Conservation (phyloP, 2,797 vertebrate genomes). For the Phataginus tetradactyla region DNA sequence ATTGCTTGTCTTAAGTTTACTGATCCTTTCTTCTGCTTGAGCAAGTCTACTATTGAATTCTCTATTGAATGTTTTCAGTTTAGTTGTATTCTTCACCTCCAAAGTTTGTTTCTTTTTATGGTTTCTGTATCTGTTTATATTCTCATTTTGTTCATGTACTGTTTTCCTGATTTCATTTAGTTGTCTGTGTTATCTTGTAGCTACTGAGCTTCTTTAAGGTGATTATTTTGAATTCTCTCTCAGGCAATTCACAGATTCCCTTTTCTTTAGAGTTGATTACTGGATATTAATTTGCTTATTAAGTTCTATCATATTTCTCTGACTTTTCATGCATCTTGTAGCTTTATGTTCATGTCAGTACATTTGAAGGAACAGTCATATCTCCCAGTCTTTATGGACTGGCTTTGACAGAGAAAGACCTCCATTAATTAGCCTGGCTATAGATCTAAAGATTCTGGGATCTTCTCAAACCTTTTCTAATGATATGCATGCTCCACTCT, state of each 20-base stretch:
- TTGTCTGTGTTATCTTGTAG: background rate
- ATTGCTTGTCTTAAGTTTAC: background rate
- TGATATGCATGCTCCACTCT: background rate
- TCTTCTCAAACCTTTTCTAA: background rate
- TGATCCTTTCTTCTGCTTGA: background rate
- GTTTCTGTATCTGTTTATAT: background rate
- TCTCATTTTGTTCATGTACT: background rate
- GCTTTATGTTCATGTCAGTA: background rate
- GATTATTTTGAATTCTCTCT: background rate
- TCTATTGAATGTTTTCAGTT: background rate
- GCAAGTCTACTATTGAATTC: background rate
- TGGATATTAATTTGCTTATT: background rate
- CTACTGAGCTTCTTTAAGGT: background rate
- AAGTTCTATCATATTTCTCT: background rate
- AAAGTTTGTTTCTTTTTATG: background rate
- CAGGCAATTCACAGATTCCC: background rate
- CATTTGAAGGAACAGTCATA: background rate
- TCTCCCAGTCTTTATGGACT: background rate
- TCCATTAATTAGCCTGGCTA: background rate
- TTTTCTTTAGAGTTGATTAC: background rate
- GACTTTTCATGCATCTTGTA: background rate
- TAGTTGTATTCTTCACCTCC: background rate
- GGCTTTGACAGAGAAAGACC: background rate
- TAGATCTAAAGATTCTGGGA: background rate
- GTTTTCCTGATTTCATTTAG: background rate